Evolutionary conservation across 1,140 invertebrate genomes (phyloP), one percentile per base, ranked within the genome.

Genomic region (Papilio polytes): DNA sequence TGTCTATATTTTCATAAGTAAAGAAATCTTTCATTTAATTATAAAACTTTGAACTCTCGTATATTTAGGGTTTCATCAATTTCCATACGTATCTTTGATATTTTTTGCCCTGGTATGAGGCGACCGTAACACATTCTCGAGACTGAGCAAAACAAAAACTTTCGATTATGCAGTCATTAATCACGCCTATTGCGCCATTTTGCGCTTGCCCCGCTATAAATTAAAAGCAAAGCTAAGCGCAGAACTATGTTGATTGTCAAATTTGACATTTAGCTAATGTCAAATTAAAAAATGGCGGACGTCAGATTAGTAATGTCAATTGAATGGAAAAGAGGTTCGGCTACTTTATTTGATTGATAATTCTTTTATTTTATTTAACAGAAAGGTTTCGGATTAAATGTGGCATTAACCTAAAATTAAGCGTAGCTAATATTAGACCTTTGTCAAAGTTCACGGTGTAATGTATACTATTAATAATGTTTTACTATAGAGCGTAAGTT

Each of bases 111-210:
- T 15, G 22, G 10, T 66, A n/a, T 66, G 63, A 66, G 63, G 20
- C 22, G 22, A 36, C 26, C 63, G 63, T 70, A 63, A 70, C 63
- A 22, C 44, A 53, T 51, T 53, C 74, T 76, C 48, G 36, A 46
- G n/a, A 13, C 74, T 8, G 20, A 53, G 4, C 44, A 78, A 70
- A 63, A 78, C 77, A 78, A 78, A 78, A 78, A 63, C 56, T 78
- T 63, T 31, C 59, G 31, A 78, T 78, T 78, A 78, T 44, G 44
- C 9, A 41, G 53, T 66, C 77, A 78, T 78, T 78, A 78, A 63
- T 78, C 77, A 78, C 31, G 77, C 31, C 56, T 78, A 78, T 78
- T 78, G 53, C 77, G 77, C 77, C 77, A 78, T 78, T 78, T 78
- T 66, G 31, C 77, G 53, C 77, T 78, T 36, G 74, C 51, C n/a